Evolutionary conservation across 1,140 invertebrate genomes (phyloP).

Genomic region (Drepana arcuata): DNA sequence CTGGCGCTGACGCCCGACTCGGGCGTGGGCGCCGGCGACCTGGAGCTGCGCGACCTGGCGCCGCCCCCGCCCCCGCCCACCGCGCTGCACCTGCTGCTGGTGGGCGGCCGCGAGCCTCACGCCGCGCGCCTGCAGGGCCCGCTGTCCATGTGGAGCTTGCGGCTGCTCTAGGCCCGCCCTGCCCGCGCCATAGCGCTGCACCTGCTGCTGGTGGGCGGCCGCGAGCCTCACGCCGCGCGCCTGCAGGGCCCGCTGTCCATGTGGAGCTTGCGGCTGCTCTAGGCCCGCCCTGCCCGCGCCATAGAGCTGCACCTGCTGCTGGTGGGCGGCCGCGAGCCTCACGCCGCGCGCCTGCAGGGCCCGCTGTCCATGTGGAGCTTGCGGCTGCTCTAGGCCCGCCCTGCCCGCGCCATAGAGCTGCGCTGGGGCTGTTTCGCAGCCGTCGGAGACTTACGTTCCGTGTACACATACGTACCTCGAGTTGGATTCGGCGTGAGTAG

Average conservation of each 20-base stretch:
- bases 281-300: too few relatives aligned
- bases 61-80: slow-evolving; percentile 13
- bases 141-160: slow-evolving; percentile 55
- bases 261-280: slow-evolving; percentile 53
- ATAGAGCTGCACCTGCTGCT: slow-evolving; percentile 44
- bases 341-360: slow-evolving; percentile 39
- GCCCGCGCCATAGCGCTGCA: too few relatives aligned
- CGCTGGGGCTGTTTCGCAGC: too few relatives aligned
- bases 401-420: too few relatives aligned
- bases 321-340: slow-evolving; percentile 49
- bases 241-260: slow-evolving; percentile 51
- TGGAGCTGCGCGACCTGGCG: slow-evolving; percentile 40
- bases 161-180: slow-evolving; percentile 44
- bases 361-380: slow-evolving; percentile 60
- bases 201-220: slow-evolving; percentile 46
- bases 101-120: slow-evolving; percentile 51
- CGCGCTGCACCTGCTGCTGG: slow-evolving; percentile 36
- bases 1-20: slow-evolving; percentile 43
- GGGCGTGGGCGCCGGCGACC: slow-evolving; percentile 35
- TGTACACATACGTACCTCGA: too few relatives aligned
- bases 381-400: slow-evolving; percentile 40
- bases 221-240: slow-evolving; percentile 41
- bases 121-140: slow-evolving; percentile 42
- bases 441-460: too few relatives aligned
- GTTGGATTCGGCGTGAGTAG: too few relatives aligned